These are phyloP conservation scores for Salarias fasciatus DNA, from an alignment of 2,797 vertebrate genomes.

Conservation along the genomic window DNA sequence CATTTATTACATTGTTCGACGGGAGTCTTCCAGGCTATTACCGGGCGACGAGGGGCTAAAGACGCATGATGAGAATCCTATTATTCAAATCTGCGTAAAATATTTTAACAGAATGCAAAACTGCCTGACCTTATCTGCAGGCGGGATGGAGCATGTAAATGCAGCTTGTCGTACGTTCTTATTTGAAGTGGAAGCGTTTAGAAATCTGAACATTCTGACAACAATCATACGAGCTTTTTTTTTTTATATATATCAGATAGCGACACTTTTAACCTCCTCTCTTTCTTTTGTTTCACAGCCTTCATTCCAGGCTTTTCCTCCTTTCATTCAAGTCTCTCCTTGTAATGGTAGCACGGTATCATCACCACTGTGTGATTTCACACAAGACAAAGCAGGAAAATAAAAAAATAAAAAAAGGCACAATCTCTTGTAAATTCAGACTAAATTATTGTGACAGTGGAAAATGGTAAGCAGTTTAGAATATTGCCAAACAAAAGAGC, in stretches of 20 bases:
- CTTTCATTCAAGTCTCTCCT: conserved; percentile 1
- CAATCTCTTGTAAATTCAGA: conserved; percentile 47
- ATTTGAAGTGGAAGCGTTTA: conserved; percentile 29
- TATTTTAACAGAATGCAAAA: conserved; percentile 55
- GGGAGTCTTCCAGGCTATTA: conserved; percentile 63
- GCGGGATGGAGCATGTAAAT: conserved; percentile 54
- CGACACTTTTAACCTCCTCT: background rate
- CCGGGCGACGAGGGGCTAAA: conserved; percentile 70
- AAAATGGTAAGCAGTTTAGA: conserved; percentile 74
- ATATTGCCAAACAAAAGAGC: conserved; percentile 76
- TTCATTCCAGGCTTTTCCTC: conserved; percentile 1
- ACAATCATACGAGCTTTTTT: conserved; percentile 17
- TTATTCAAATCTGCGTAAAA: conserved; percentile 72
- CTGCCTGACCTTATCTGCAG: conserved; percentile 59
- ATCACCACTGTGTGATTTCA: conserved; percentile 15
- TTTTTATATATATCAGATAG: conserved; percentile 7
- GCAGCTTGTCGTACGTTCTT: conserved; percentile 15
- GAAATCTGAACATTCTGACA: conserved; percentile 29
- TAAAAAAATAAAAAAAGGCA: conserved; percentile 41
- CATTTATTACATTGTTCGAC: conserved; percentile 74
- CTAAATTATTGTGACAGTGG: conserved; percentile 71
- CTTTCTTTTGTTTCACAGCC: background rate
- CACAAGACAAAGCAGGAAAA: conserved; percentile 26
- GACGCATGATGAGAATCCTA: conserved; percentile 72
- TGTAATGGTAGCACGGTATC: background rate